A percentile compares a stretch with the other conserved stretches of the same genome.
These are phyloP conservation scores for Drosophila demipolita DNA, from an alignment of 2,888 invertebrate genomes.

Conservation along the genomic window DNA sequence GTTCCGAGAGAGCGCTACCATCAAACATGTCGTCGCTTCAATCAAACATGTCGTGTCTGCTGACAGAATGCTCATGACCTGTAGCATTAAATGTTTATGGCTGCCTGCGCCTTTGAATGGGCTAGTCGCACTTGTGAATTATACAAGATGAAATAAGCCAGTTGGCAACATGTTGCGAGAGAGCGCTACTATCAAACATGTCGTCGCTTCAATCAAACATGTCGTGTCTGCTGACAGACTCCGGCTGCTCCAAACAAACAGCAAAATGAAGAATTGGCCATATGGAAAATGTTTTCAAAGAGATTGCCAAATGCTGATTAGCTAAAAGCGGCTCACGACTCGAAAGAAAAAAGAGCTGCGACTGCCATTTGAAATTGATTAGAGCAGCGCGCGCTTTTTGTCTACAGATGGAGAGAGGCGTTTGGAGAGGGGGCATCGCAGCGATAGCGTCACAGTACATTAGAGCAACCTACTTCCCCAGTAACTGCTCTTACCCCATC, in stretches of 20 bases:
- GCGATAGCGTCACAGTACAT: constrained; percentile 62
- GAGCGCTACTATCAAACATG: no score
- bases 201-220: no score
- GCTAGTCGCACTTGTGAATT: constrained; percentile 45
- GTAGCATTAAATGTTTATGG: constrained; percentile 71
- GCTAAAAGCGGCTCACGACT: constrained; percentile 63
- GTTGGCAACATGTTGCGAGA: constrained; percentile 7
- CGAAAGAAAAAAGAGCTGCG: constrained; percentile 41
- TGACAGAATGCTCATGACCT: constrained; percentile 69
- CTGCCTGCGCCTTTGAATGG: constrained; percentile 17
- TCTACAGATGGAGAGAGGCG: neutral
- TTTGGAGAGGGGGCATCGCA: constrained; percentile 31
- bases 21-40: no score
- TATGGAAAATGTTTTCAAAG: constrained; percentile 77
- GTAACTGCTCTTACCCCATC: constrained; percentile 9
- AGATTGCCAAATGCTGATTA: constrained; percentile 77
- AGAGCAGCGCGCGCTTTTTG: constrained; percentile 49
- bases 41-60: constrained; percentile 10
- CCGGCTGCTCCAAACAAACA: constrained; percentile 48
- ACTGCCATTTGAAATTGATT: constrained; percentile 77
- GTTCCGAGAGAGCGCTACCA: no score
- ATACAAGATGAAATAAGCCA: constrained; percentile 10
- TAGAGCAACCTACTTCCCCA: constrained; percentile 47
- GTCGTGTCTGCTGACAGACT: constrained; percentile 49
- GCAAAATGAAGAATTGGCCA: constrained; percentile 67